Conservation (phyloP, 1,140 invertebrate genomes). For the Teleopsis dalmanni region DNA sequence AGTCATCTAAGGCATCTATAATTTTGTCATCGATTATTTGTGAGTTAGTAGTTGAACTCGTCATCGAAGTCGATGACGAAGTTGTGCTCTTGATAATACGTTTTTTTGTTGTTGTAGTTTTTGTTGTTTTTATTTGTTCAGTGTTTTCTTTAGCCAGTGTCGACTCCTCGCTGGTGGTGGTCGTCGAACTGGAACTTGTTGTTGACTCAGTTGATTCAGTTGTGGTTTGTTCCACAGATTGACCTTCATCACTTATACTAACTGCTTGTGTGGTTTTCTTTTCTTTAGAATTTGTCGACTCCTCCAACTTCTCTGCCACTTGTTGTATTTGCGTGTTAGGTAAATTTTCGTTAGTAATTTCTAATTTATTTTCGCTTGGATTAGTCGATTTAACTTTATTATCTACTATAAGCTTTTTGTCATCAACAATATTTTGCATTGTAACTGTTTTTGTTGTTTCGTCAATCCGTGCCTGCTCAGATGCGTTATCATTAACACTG, state of each 20-base stretch:
- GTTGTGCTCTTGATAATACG: slow-evolving; percentile 8
- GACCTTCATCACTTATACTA: too few species aligned
- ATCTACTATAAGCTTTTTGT: too few species aligned
- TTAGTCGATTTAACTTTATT: too few species aligned
- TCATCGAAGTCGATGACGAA: not conserved
- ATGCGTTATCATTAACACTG: too few species aligned
- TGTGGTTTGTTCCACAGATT: not conserved
- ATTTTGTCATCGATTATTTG: not conserved
- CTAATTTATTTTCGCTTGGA: too few species aligned
- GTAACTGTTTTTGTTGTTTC: too few species aligned
- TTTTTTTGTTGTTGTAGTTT: slow-evolving; percentile 11
- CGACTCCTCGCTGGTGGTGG: not conserved
- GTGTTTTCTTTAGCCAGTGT: not conserved
- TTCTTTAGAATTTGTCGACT: not conserved
- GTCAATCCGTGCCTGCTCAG: too few species aligned
- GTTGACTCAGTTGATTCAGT: slow-evolving; percentile 7
- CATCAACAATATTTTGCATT: too few species aligned
- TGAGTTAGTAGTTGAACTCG: too few species aligned
- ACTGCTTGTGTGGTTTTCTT: not conserved
- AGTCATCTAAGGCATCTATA: not conserved
- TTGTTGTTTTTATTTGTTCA: slow-evolving; percentile 4
- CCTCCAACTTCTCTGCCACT: not conserved
- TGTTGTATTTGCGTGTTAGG: too few species aligned
- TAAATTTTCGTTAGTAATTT: too few species aligned
- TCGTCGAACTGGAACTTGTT: slow-evolving; percentile 15